Conservation (phyloP, 2,113 vertebrate species). For the Pollimyrus isidori region DNA sequence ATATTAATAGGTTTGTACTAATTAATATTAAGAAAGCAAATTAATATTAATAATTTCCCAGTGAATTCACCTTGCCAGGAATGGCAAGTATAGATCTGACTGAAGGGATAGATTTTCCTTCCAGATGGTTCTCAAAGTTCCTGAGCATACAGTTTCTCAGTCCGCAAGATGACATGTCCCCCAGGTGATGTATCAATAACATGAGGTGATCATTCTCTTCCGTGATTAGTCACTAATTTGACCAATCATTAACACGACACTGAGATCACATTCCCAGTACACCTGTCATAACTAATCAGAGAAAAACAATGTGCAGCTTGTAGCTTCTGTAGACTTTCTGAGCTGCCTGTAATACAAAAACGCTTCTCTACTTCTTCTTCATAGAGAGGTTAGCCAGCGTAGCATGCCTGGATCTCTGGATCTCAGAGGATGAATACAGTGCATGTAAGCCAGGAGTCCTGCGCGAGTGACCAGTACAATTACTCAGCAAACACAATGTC, state of each 20-base stretch:
- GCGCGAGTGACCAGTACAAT: background rate
- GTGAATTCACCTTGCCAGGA: background rate
- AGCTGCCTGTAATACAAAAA: background rate
- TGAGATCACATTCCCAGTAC: background rate
- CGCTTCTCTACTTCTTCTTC: background rate
- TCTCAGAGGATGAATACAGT: background rate
- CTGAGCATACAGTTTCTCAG: background rate
- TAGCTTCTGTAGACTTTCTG: background rate
- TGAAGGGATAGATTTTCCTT: background rate
- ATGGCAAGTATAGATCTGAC: background rate
- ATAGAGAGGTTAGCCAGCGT: background rate
- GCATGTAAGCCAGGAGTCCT: background rate
- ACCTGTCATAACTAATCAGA: background rate
- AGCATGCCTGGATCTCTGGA: background rate
- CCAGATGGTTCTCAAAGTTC: background rate
- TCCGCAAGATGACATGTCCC: background rate
- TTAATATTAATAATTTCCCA: background rate
- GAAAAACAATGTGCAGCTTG: background rate
- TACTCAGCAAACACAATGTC: background rate
- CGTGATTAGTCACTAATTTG: background rate
- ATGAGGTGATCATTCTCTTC: background rate
- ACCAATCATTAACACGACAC: background rate
- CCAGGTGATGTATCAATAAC: background rate
- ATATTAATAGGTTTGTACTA: background rate
- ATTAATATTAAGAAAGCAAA: background rate